Evolutionary conservation across 2,797 vertebrate genomes (phyloP), one percentile per base, ranked within the genome.

Genomic region (Anguilla marmorata): DNA sequence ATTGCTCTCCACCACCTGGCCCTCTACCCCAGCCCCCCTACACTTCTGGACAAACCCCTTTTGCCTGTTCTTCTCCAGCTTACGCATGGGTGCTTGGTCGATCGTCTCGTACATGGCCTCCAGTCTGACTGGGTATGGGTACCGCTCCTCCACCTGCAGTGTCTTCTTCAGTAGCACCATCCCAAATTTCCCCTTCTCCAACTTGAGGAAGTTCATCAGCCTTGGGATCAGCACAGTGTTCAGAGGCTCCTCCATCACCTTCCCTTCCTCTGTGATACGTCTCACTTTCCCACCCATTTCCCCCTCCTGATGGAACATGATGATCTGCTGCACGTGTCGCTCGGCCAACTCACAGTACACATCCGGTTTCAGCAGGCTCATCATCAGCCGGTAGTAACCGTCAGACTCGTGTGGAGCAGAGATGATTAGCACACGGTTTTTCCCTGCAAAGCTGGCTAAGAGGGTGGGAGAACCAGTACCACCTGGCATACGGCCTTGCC

Each of bases 151-250:
- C 86, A 99, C 97, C 95, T 99, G 99, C 89, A 99, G 92, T 0
- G 98, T 99, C 94, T 99, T 99, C 95, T 96, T 98, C 92, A 99
- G 91, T 48, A 99, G 95, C 91, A 98, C 98, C 98, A 99, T 99
- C 69, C 97, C 97, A 85, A 99, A 99, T 92, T 99, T 99, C 89
- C 99, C 98, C 93, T 97, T 98, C 94, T 99, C 98, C 90, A 99
- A 91, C 90, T 99, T 99, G 89, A 99, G 94, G 92, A 99, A 96
- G 92, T 94, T 97, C 97, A 99, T 98, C 87, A 99, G 96, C 91
- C 98, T 97, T 14, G 98, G 98, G 89, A 99, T 95, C 79, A 99
- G 95, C 0, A 93, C 90, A 0, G 96, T 97, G 91, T 99, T 97
- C 91, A 99, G 93, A 0, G 97, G 94, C 93, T 98, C 98, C 94